Conservation (phyloP, 2,888 invertebrate genomes). For the Eulithis prunata region DNA sequence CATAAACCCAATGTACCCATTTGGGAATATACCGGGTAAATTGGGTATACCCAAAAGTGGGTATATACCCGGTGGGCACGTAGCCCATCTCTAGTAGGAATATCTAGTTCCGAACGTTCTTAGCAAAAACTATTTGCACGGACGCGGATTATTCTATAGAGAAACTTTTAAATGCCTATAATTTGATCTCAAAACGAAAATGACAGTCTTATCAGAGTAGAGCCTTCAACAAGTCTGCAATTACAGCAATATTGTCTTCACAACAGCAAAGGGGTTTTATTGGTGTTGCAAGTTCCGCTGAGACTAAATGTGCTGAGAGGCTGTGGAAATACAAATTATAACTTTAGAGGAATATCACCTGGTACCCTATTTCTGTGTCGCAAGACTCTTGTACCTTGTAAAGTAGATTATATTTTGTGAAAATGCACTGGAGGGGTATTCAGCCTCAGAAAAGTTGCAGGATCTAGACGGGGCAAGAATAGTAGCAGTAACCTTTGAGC, state of each 20-base stretch:
- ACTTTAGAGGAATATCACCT: constrained; percentile 1
- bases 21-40: no score
- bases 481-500: no score
- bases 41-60: no score
- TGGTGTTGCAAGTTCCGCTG: constrained; percentile 34
- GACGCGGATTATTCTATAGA: neutral
- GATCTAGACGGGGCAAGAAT: no score
- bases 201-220: constrained; percentile 19
- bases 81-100: no score
- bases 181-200: constrained; percentile 12
- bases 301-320: constrained; percentile 25
- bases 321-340: constrained; percentile 17
- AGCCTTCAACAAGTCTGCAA: constrained; percentile 17
- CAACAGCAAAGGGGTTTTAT: constrained; percentile 29
- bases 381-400: neutral
- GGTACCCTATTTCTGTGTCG: neutral
- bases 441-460: no score
- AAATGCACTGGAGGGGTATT: neutral
- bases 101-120: no score
- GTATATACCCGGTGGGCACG: no score
- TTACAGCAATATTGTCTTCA: constrained; percentile 21
- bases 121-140: no score
- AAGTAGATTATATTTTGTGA: neutral
- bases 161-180: constrained; percentile 4
- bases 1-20: no score